Percentiles rank a stretch among this genome's conserved stretches.
Conservation (phyloP, 2,888 invertebrate species). For the Oegoconia quadripuncta region DNA sequence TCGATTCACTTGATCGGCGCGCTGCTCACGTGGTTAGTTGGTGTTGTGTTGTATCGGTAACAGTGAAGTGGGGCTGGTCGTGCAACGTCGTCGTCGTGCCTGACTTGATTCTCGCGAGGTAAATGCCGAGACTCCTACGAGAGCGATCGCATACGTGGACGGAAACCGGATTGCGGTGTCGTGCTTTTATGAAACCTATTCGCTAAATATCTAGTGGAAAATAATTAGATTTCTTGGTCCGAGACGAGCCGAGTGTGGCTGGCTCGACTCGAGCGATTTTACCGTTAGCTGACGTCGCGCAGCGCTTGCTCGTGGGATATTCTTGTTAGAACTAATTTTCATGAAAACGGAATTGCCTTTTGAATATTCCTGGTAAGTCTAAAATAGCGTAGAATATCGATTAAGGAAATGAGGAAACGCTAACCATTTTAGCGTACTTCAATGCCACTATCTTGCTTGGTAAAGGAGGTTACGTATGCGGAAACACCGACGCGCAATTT, state of each 20-base stretch:
- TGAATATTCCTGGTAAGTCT: not conserved
- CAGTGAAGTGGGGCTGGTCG: slow-evolving; percentile 61
- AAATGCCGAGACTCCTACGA: slow-evolving; percentile 62
- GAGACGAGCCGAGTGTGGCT: slow-evolving; percentile 43
- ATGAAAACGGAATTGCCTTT: slow-evolving; percentile 6
- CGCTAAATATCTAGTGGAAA: slow-evolving; percentile 38
- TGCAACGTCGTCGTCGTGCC: slow-evolving; percentile 59
- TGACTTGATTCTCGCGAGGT: slow-evolving; percentile 68
- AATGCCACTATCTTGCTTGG: slow-evolving; percentile 68
- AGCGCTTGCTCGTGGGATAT: slow-evolving; percentile 40
- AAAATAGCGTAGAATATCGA: slow-evolving; percentile 7
- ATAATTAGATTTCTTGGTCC: slow-evolving; percentile 38
- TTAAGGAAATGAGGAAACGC: slow-evolving; percentile 46
- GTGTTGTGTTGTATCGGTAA: slow-evolving; percentile 57
- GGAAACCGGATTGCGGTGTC: slow-evolving; percentile 60
- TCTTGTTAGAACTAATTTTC: slow-evolving; percentile 27
- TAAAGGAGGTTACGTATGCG: slow-evolving; percentile 66
- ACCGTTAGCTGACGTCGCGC: slow-evolving; percentile 63
- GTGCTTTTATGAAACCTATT: slow-evolving; percentile 45
- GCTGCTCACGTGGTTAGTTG: slow-evolving; percentile 41
- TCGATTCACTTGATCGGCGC: slow-evolving; percentile 32
- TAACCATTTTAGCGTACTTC: slow-evolving; percentile 52
- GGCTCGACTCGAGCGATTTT: slow-evolving; percentile 50
- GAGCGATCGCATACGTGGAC: slow-evolving; percentile 65
- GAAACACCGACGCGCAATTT: slow-evolving; percentile 54